Evolutionary conservation across 1,140 invertebrate genomes (phyloP), one percentile per base, ranked within the genome.

Genomic region (Argopecten irradians): DNA sequence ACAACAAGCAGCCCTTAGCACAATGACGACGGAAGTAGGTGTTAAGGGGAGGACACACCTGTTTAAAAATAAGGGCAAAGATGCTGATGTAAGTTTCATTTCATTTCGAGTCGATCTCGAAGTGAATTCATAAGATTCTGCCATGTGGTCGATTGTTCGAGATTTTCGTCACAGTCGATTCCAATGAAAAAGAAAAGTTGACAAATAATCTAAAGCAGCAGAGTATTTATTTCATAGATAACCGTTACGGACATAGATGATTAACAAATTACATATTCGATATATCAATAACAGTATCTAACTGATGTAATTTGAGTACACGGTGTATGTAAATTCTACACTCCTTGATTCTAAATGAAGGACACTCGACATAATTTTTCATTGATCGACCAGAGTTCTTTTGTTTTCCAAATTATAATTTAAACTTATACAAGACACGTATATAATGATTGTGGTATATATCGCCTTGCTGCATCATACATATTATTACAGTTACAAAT

Each of bases 51-150:
- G 98, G 95, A 97, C 98, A 96, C 97, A 98, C 96, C 97, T 97
- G 95, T 99, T 98, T 96, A 99, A 99, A 97, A 98, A 99, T 96
- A 98, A 98, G 97, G 98, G 98, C 93, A 99, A 98, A 97, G 98
- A 99, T 97, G 97, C 98, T 96, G 98, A 99, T 96, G 98, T 99
- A 96, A 97, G 98, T 97, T 86, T 86, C 71, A 71, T 71, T 71
- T 71, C 22, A 71, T 71, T 71, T 71, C 1, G 22, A n/a, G 14
- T 71, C n/a, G n/a, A 71, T 71, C 1, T 71, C 5, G 8, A 71
- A 71, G 55, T 5, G 19, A 71, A 71, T 28, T 28, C 55, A 71
- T 71, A n/a, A 71, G 55, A n/a, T 71, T 5, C 8, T 5, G 55
- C 22, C 55, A 71, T 71, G 55, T 71, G 55, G 55, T 71, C 55